Evolutionary conservation across 37 sponge, comb jelly and placozoan species (phyloP), one percentile per base, ranked within the genome.

Genomic region (Eunapius fragilis): DNA sequence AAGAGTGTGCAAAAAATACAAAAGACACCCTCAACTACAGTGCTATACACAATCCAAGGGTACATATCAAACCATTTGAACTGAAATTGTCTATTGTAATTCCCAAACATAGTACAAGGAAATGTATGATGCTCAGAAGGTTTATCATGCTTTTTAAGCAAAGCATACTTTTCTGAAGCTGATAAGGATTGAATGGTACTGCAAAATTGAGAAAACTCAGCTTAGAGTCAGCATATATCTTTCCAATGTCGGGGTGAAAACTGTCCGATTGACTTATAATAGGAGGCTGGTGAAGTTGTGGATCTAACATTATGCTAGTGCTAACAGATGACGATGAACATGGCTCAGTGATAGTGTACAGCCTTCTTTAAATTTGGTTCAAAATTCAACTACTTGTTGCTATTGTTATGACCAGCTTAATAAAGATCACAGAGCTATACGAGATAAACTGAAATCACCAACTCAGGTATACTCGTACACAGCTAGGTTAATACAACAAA

Each of bases 31-130:
- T 87, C 87, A 27, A 87, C 75, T 35, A 14, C 31, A 81, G 80
- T 75, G 38, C 81, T 81, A 68, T 87, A 87, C 23, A 87, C 81
- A 74, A 80, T 80, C 74, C 74, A 72, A 32, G 87, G 74, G 41
- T 77, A 71, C 33, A 78, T 41, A 35, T 36, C 12, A 33, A 85
- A 71, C 86, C 75, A 83, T 49, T 30, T 31, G 9, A 25, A 33
- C 41, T 31, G 71, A 81, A 81, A 81, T 9, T 37, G 69, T 24
- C 82, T 25, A 70, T 81, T 81, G 71, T 71, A 81, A 12, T 32
- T 32, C n/a, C 85, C 73, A 72, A 72, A 33, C 14, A 33, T 22
- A 30, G 73, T 72, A 33, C 31, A 33, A 32, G 73, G 73, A 22
- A 72, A 72, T 72, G 11, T 2, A 72, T 33, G 31, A 32, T 72